phyloP scores from a whole-genome alignment of 1,140 invertebrate genomes.

The Drosophila triauraria region DNA sequence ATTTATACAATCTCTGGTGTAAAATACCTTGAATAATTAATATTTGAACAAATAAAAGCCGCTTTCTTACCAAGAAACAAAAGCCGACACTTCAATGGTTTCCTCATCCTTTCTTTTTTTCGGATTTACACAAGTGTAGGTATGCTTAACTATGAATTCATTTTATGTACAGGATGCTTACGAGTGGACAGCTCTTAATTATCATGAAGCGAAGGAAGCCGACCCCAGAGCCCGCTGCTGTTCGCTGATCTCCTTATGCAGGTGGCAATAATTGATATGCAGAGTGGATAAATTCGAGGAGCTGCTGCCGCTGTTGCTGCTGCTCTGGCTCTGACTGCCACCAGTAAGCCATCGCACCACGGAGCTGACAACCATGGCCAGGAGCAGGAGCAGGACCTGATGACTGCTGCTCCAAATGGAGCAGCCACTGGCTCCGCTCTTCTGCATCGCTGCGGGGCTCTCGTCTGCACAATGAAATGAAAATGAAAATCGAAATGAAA shows the following conservation, averaged over 20 bases:
- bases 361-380: conserved; percentile 62
- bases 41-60: not conserved
- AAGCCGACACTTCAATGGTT: conserved; percentile 13
- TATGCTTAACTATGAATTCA: conserved; percentile 42
- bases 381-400: conserved; percentile 37
- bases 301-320: conserved; percentile 4
- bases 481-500: conserved; percentile 6
- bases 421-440: conserved; percentile 85
- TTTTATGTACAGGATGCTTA: conserved; percentile 45
- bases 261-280: conserved; percentile 74
- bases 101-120: conserved; percentile 10
- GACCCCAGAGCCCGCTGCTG: conserved; percentile 5
- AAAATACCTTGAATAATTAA: not conserved
- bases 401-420: conserved; percentile 11
- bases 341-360: conserved; percentile 68
- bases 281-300: conserved; percentile 51
- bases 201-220: conserved; percentile 53
- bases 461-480: conserved; percentile 87
- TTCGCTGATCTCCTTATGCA: conserved; percentile 12
- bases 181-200: conserved; percentile 53
- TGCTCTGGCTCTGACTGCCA: conserved; percentile 9
- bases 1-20: not conserved
- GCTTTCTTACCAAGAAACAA: not conserved
- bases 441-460: conserved; percentile 94
- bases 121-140: conserved; percentile 25